Percentiles rank a stretch among this genome's conserved stretches.
phyloP scores from a whole-genome alignment of 2,113 vertebrate genomes.

The human region DNA sequence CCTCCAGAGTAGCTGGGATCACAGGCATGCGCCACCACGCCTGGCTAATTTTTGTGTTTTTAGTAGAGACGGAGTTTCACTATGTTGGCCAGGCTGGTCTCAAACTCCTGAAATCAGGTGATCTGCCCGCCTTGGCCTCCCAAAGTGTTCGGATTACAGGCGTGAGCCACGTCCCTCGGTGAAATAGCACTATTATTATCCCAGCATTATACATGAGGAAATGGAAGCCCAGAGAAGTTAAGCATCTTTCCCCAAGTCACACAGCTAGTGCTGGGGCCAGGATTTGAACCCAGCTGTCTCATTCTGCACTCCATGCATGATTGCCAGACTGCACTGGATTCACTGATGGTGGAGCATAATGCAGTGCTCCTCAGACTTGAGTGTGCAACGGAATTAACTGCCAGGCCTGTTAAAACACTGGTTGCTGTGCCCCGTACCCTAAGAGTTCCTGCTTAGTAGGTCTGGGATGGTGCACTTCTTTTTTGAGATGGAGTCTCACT shows the following conservation, averaged over 20 bases:
- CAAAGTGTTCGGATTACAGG: too few relatives aligned
- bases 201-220: neutral
- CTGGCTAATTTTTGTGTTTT: too few relatives aligned
- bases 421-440: neutral
- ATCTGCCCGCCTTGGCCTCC: too few relatives aligned
- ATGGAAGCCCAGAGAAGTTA: neutral
- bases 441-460: neutral
- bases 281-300: neutral
- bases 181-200: neutral
- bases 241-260: neutral
- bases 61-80: too few relatives aligned
- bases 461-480: neutral
- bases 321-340: neutral
- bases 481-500: too few relatives aligned
- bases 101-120: too few relatives aligned
- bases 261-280: neutral
- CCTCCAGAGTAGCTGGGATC: too few relatives aligned
- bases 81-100: too few relatives aligned
- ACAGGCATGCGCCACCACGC: too few relatives aligned
- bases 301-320: neutral
- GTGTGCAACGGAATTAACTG: rapidly evolving
- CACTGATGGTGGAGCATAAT: neutral
- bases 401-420: neutral
- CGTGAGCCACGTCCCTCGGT: too few relatives aligned
- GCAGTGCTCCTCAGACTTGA: neutral